Evolutionary conservation across 2,113 vertebrate genomes (phyloP).

Genomic region (Numida meleagris): DNA sequence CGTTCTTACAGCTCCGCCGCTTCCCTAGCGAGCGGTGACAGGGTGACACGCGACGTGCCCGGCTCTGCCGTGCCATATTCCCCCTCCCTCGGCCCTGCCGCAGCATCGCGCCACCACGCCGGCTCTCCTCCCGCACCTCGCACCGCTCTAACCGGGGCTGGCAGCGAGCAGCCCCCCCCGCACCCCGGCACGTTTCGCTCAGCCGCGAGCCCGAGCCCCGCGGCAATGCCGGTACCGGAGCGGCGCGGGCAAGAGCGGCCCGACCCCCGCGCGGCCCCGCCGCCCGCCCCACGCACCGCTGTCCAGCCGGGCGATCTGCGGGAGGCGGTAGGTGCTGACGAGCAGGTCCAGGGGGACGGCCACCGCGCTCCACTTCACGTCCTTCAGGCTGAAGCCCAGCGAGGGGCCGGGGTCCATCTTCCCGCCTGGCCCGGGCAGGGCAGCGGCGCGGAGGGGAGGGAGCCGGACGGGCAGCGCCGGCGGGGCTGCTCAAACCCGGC

Average conservation of each 20-base stretch:
- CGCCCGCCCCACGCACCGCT: slow-evolving; percentile 52
- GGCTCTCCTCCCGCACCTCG: background rate
- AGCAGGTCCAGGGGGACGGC: slow-evolving; percentile 90
- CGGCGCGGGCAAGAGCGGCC: background rate
- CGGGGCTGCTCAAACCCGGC: background rate
- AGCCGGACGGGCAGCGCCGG: background rate
- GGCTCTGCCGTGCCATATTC: background rate
- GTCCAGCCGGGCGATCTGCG: slow-evolving; percentile 87
- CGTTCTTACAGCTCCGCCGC: background rate
- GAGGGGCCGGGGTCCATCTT: slow-evolving; percentile 78
- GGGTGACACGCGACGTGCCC: background rate
- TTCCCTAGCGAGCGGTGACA: background rate
- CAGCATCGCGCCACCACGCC: background rate
- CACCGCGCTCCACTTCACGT: slow-evolving; percentile 92
- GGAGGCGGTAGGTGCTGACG: slow-evolving; percentile 90
- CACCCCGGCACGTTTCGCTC: too few relatives aligned
- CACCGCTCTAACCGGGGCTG: too few relatives aligned
- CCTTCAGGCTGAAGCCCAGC: slow-evolving; percentile 85
- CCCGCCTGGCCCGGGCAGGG: background rate
- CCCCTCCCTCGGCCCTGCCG: background rate
- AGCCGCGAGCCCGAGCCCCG: too few relatives aligned
- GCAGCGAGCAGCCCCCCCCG: too few relatives aligned
- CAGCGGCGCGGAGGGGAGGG: background rate
- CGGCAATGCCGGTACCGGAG: too few relatives aligned
- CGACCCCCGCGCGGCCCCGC: background rate